Conservation (phyloP, 2,113 vertebrate genomes). For the Fulica atra region DNA sequence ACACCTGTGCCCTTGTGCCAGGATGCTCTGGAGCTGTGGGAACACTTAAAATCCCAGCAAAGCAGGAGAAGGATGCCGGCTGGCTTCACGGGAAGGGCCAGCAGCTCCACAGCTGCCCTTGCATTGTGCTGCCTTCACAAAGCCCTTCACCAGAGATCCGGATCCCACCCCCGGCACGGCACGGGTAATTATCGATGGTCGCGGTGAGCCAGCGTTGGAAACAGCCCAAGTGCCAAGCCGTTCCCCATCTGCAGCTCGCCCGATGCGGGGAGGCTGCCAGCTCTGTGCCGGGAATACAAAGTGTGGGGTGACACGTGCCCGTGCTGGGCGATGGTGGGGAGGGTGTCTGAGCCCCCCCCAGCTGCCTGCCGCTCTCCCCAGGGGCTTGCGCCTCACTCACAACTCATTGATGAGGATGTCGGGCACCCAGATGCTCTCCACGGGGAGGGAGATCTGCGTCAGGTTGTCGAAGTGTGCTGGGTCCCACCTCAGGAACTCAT, state of each 20-base stretch:
- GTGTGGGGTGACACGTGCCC: background rate
- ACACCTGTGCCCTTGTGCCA: accelerated
- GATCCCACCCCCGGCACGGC: constrained; percentile 35
- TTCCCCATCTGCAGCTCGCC: constrained; percentile 65
- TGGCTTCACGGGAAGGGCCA: background rate
- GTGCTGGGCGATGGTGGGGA: accelerated
- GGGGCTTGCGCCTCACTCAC: constrained; percentile 74
- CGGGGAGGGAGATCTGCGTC: constrained; percentile 88
- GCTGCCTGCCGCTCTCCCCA: background rate
- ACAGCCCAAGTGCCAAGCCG: constrained; percentile 26
- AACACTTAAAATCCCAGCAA: background rate
- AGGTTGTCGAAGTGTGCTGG: constrained; percentile 89
- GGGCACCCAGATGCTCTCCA: constrained; percentile 90
- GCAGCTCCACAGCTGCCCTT: constrained; percentile 59
- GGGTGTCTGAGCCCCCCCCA: background rate
- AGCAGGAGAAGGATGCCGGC: background rate
- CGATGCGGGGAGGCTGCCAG: background rate
- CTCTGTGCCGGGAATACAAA: constrained; percentile 13
- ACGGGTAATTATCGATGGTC: constrained; percentile 18
- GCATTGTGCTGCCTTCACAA: constrained; percentile 62
- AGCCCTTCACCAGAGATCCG: constrained; percentile 51
- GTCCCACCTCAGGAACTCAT: constrained; percentile 94
- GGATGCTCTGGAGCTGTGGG: background rate
- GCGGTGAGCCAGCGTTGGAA: constrained; percentile 60
- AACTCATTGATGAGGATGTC: constrained; percentile 99